Conservation (phyloP, 2,888 invertebrate genomes). For the Hirudinaria manillensis region DNA sequence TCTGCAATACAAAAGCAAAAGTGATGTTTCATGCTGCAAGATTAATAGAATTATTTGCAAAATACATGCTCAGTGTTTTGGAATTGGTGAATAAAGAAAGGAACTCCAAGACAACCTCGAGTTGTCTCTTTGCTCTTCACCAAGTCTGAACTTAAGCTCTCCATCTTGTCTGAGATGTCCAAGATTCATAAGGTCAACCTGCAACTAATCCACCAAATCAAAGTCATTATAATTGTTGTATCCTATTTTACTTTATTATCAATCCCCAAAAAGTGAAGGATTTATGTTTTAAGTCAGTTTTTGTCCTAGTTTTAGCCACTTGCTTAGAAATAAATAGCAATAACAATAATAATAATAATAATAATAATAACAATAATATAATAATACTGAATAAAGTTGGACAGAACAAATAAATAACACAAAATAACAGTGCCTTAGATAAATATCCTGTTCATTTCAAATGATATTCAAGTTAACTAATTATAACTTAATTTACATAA, state of each 20-base stretch:
- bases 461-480: too few species aligned
- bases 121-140: conserved; percentile 70
- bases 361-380: too few species aligned
- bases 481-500: too few species aligned
- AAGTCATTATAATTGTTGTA: neutral
- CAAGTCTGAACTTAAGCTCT: conserved; percentile 64
- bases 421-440: too few species aligned
- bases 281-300: too few species aligned
- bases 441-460: too few species aligned
- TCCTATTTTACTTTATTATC: neutral
- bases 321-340: too few species aligned
- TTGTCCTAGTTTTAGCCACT: too few species aligned
- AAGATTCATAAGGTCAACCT: conserved; percentile 74
- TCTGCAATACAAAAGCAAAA: conserved; percentile 54
- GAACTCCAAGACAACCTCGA: conserved; percentile 55
- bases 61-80: neutral
- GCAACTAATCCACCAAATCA: conserved; percentile 38
- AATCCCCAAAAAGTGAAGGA: too few species aligned
- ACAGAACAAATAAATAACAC: too few species aligned
- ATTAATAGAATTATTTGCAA: neutral
- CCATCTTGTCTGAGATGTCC: conserved; percentile 88
- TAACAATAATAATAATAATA: too few species aligned
- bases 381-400: too few species aligned
- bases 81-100: neutral
- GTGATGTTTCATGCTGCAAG: neutral